phyloP scores from a whole-genome alignment of 2,113 vertebrate genomes.

The Brachyhypopomus occidentalis region DNA sequence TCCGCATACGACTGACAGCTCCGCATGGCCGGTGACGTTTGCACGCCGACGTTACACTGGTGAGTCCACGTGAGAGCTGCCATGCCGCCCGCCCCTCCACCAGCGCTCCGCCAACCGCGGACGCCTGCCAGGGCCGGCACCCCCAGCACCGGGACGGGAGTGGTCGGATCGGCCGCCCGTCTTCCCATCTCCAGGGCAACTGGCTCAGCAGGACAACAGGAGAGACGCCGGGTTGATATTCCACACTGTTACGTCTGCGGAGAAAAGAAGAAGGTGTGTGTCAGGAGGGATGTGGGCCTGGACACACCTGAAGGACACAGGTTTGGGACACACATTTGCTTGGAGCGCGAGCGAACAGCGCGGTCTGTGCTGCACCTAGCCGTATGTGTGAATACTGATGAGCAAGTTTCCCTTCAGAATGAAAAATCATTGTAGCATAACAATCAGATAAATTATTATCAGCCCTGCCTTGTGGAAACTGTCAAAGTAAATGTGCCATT shows the following conservation, averaged over 20 bases:
- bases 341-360: conserved; percentile 39
- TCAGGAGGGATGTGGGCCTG: conserved; percentile 49
- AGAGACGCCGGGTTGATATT: conserved; percentile 47
- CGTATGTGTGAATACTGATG: conserved; percentile 48
- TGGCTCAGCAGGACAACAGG: conserved; percentile 34
- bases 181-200: conserved; percentile 69
- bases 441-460: conserved; percentile 31
- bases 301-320: conserved; percentile 34
- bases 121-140: conserved; percentile 71
- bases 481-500: background rate
- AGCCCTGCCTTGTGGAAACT: background rate
- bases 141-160: conserved; percentile 73
- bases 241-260: conserved; percentile 60
- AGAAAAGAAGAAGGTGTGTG: conserved; percentile 56
- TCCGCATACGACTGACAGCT: conserved; percentile 53
- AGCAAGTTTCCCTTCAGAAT: conserved; percentile 38
- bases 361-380: conserved; percentile 40
- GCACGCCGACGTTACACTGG: conserved; percentile 73
- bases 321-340: conserved; percentile 26
- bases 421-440: conserved; percentile 17
- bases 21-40: conserved; percentile 71
- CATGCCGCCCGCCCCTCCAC: conserved; percentile 54
- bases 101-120: conserved; percentile 67
- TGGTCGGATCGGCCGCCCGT: conserved; percentile 72
- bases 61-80: conserved; percentile 61